phyloP scores from a whole-genome alignment of 2,888 invertebrate genomes.

The Ochlodes sylvanus region DNA sequence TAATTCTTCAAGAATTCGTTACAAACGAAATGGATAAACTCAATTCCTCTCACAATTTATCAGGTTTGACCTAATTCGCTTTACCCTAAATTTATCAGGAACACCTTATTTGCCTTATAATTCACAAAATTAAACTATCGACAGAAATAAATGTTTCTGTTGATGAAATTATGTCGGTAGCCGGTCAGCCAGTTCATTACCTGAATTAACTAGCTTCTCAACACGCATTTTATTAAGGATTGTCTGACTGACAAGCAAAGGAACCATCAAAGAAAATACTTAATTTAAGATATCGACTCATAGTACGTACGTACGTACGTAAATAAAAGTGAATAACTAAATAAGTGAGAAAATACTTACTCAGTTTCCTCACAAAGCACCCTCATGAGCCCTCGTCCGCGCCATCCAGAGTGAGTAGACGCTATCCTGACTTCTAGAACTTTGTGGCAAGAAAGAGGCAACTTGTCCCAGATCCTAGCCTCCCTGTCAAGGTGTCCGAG shows the following conservation, averaged over 20 bases:
- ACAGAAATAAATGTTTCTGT: no score
- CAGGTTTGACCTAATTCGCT: background rate
- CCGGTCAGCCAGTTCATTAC: no score
- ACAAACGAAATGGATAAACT: background rate
- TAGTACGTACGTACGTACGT: no score
- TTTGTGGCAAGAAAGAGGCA: conserved; percentile 78
- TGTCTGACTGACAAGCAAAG: no score
- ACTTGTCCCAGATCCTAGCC: conserved; percentile 84
- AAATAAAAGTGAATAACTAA: no score
- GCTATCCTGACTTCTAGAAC: conserved; percentile 86
- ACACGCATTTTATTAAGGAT: no score
- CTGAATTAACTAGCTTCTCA: no score
- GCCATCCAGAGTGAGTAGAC: conserved; percentile 87
- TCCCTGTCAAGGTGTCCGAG: conserved; percentile 84
- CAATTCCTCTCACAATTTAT: background rate
- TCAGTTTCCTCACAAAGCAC: conserved; percentile 87
- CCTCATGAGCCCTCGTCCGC: conserved; percentile 89
- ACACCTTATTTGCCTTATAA: background rate
- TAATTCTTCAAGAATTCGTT: background rate
- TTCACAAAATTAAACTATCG: no score
- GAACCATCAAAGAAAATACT: no score
- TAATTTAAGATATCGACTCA: no score
- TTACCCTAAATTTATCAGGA: background rate
- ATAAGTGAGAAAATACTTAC: no score
- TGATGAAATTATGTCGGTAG: no score